Evolutionary conservation across 2,113 vertebrate species (phyloP).

Genomic region (Petaurus breviceps): DNA sequence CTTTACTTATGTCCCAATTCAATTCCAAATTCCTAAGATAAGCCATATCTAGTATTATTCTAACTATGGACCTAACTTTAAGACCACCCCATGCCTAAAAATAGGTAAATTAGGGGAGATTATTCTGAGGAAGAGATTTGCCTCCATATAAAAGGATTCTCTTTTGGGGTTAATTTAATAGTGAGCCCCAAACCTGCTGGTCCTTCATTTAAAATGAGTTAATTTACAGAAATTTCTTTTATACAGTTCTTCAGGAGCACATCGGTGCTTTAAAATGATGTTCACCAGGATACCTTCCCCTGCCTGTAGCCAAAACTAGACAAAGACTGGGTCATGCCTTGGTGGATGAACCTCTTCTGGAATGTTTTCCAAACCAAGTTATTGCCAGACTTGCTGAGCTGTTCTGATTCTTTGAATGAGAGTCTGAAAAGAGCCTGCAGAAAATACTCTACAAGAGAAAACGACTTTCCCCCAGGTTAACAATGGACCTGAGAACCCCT

Average conservation of each 20-base stretch:
- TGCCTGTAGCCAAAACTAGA: not conserved
- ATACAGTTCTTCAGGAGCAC: not conserved
- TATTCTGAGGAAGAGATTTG: not conserved
- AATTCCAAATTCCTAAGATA: not conserved
- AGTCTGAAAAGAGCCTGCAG: not conserved
- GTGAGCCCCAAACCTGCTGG: not conserved
- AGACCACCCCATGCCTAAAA: not conserved
- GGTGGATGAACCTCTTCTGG: not conserved
- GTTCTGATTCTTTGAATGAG: not conserved
- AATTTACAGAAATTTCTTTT: not conserved
- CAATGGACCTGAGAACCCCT: not conserved
- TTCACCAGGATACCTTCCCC: not conserved
- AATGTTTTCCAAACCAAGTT: not conserved
- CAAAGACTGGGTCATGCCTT: not conserved
- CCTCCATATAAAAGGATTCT: not conserved
- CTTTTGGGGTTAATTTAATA: not conserved
- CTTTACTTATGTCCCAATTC: not conserved
- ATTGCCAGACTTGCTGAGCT: not conserved
- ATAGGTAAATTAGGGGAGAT: not conserved
- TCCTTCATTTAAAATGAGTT: not conserved
- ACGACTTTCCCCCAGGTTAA: not conserved
- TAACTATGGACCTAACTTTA: not conserved
- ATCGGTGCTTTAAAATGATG: not conserved
- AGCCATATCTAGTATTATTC: not conserved
- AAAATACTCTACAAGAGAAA: constrained; percentile 27